Percentiles rank a stretch among this genome's conserved stretches.
These are phyloP conservation scores for Anas platyrhynchos DNA, from an alignment of 2,113 vertebrate genomes.

Conservation along the genomic window DNA sequence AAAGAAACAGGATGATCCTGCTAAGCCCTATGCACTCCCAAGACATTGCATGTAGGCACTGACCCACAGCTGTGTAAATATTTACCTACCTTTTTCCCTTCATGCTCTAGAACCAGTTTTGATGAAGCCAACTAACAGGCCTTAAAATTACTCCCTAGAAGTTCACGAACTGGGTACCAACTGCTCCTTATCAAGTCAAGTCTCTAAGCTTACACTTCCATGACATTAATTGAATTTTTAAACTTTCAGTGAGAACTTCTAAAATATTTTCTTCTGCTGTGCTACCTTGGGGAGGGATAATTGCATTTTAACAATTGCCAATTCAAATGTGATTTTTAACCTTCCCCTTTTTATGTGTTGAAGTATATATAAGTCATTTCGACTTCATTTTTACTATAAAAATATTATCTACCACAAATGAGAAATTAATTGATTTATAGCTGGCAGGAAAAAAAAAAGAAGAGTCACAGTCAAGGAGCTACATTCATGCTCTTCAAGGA, in stretches of 20 bases:
- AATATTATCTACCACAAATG: conserved; percentile 74
- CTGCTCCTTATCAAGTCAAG: conserved; percentile 6
- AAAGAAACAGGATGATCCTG: background rate
- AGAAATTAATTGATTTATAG: conserved; percentile 74
- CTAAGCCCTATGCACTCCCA: background rate
- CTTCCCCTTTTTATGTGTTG: conserved; percentile 67
- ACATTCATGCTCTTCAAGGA: conserved; percentile 25
- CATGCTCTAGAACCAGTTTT: background rate
- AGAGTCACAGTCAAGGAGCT: conserved; percentile 47
- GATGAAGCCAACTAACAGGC: background rate
- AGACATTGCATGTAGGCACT: background rate
- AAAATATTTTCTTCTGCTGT: conserved; percentile 75
- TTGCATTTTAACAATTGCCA: conserved; percentile 75
- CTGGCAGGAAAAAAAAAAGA: conserved; percentile 5
- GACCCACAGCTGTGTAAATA: background rate
- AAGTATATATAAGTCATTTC: conserved; percentile 75
- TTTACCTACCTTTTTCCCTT: background rate
- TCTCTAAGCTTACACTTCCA: conserved; percentile 60
- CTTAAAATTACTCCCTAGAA: background rate
- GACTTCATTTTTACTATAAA: conserved; percentile 76
- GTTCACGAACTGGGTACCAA: background rate
- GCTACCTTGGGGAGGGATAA: conserved; percentile 74
- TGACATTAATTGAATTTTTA: conserved; percentile 75
- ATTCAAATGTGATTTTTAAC: conserved; percentile 77
- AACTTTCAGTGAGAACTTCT: conserved; percentile 72